A percentile compares a stretch with the other conserved stretches of the same genome.
phyloP scores from a whole-genome alignment of 2,888 invertebrate species.

The Brachyptera putata region DNA sequence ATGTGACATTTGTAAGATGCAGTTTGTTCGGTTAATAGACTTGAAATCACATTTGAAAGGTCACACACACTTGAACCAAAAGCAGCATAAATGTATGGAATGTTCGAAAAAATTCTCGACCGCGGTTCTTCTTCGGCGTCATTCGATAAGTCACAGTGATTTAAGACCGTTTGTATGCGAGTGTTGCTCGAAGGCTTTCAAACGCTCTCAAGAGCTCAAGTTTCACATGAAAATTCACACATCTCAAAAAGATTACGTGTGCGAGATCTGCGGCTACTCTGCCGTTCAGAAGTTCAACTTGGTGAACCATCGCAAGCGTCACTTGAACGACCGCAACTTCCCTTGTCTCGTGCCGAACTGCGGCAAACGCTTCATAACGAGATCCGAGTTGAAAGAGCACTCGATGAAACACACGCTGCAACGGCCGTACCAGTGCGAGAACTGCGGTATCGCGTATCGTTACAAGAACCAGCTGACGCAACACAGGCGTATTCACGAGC shows the following conservation, averaged over 20 bases:
- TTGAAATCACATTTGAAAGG: neutral
- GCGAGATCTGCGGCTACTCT: constrained; percentile 40
- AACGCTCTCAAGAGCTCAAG: constrained; percentile 28
- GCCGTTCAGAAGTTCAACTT: constrained; percentile 40
- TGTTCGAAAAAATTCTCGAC: constrained; percentile 16
- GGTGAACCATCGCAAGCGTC: constrained; percentile 39
- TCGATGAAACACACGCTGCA: constrained; percentile 55
- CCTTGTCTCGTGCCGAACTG: constrained; percentile 48
- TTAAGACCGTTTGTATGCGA: constrained; percentile 35
- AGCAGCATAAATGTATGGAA: neutral
- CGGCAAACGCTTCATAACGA: constrained; percentile 51
- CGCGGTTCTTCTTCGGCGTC: constrained; percentile 33
- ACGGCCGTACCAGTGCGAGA: constrained; percentile 50
- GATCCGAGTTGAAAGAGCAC: constrained; percentile 52
- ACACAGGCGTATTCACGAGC: constrained; percentile 43
- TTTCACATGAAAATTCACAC: constrained; percentile 41
- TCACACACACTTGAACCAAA: neutral
- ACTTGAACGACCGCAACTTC: constrained; percentile 38
- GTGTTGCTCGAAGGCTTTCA: constrained; percentile 39
- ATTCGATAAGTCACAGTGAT: constrained; percentile 18
- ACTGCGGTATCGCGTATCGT: constrained; percentile 42
- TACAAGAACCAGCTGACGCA: constrained; percentile 27
- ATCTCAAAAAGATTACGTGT: constrained; percentile 37
- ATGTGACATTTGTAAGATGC: neutral
- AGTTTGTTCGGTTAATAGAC: neutral